phyloP scores from a whole-genome alignment of 2,888 invertebrate genomes.

The Calliopum simillimum region DNA sequence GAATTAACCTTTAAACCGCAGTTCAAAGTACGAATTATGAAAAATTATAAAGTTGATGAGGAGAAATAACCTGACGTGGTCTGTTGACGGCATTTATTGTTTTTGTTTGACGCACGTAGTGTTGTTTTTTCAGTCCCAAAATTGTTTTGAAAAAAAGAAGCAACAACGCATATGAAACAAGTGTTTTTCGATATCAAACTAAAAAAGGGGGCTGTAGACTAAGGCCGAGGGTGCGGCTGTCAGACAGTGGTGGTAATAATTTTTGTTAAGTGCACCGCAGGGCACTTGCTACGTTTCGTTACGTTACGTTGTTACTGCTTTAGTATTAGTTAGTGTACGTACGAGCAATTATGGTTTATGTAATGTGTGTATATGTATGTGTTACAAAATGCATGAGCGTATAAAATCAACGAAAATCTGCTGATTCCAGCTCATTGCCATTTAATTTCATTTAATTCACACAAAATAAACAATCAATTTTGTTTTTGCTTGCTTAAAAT shows the following conservation, averaged over 20 bases:
- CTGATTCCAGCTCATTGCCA: constrained; percentile 68
- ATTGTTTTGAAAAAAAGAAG: neutral
- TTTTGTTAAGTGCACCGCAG: constrained; percentile 40
- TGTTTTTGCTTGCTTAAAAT: neutral
- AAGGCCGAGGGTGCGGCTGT: neutral
- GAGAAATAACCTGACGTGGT: neutral
- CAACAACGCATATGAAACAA: constrained; percentile 4
- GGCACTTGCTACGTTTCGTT: constrained; percentile 42
- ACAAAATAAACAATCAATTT: constrained; percentile 58
- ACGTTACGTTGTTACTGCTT: neutral
- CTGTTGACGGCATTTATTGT: neutral
- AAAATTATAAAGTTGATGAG: constrained; percentile 15
- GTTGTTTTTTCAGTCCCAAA: constrained; percentile 19
- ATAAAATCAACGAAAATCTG: constrained; percentile 65
- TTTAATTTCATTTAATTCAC: constrained; percentile 65
- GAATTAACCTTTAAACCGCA: constrained; percentile 27
- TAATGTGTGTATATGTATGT: constrained; percentile 42
- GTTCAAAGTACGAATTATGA: constrained; percentile 24
- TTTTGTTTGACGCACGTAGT: constrained; percentile 21
- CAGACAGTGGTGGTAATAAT: constrained; percentile 25
- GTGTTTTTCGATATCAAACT: neutral
- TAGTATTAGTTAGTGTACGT: neutral
- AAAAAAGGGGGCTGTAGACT: constrained; percentile 1
- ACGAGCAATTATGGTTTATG: neutral
- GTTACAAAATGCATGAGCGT: constrained; percentile 44